Percentiles rank a stretch among this genome's conserved stretches.
Conservation (phyloP, 2,797 vertebrate genomes). For the Spea hammondii region DNA sequence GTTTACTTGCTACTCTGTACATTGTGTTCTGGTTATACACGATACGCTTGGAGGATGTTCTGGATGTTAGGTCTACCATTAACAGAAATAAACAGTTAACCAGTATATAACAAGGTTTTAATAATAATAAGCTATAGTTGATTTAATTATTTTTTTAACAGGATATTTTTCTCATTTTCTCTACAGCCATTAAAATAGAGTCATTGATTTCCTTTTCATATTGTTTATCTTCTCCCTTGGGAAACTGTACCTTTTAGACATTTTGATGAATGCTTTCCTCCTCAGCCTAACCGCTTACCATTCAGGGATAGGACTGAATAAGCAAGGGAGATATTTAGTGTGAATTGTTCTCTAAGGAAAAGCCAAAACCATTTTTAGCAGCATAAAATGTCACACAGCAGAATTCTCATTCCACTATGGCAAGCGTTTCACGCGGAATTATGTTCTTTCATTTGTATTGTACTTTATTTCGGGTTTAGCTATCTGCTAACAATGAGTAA, state of each 20-base stretch:
- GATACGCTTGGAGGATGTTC: background rate
- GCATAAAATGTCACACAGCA: constrained; percentile 14
- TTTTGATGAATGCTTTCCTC: constrained; percentile 46
- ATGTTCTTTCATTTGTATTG: constrained; percentile 14
- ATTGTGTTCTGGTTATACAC: background rate
- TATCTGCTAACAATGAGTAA: background rate
- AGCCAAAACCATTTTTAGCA: constrained; percentile 19
- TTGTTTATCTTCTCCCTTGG: constrained; percentile 24
- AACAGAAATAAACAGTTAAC: background rate
- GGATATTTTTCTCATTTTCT: constrained; percentile 29
- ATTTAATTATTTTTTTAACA: constrained; percentile 14
- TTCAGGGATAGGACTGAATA: constrained; percentile 23
- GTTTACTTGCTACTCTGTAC: background rate
- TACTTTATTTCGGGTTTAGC: background rate
- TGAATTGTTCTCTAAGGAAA: constrained; percentile 37
- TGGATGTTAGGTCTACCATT: background rate
- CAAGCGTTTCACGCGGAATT: constrained; percentile 7
- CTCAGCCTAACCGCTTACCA: constrained; percentile 27
- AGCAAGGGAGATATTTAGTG: constrained; percentile 28
- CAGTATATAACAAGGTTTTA: constrained; percentile 6
- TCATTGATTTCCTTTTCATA: constrained; percentile 29
- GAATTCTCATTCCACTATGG: background rate
- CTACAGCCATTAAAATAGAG: constrained; percentile 37
- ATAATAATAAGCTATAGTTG: constrained; percentile 10
- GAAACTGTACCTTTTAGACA: constrained; percentile 37